Base-by-base conservation (phyloP, 2,113 vertebrate genomes). In the Eolophus roseicapilla region DNA sequence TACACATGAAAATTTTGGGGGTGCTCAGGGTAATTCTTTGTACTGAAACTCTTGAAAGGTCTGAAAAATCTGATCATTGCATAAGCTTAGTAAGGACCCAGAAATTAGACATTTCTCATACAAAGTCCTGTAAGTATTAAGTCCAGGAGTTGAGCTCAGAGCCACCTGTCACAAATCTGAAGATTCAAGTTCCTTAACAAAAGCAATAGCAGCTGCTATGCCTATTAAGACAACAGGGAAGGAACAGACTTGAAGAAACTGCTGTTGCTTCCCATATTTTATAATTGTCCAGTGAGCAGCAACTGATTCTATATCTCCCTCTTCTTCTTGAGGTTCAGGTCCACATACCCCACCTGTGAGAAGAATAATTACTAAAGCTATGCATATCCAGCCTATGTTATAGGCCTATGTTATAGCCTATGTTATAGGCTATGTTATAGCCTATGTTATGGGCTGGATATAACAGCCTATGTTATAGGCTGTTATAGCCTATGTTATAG, bases 221-320 rank as follows among this genome's bases (percentile, higher is more conserved):
- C n/a, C 11, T 82, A 78, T 53, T 67, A 70, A 49, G 15, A 28
- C 17, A 60, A 4, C 0, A 1, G 17, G 76, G 52, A 83, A 77
- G 16, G 33, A 81, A 25, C 4, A 60, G 29, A 33, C 21, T 55
- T 43, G 15, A 29, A 83, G 29, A 80, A 93, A 69, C 63, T 28
- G 6, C 3, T 91, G 24, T 28, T 73, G 1, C 15, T 50, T 80
- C 31, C 28, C 4, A 4, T 41, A 53, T 64, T 69, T 77, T 76
- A 55, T 39, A 80, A 67, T 9, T 25, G 12, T 71, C 23, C 14
- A 17, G 5, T 1, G 9, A 59, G 18, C 6, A 82, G 6, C 6
- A 62, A 29, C 16, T 16, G 24, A 47, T 88, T 82, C 33, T 49
- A 3, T 43, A 50, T 11, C 0, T 0, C 3, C 1, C 18, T 43